Evolutionary conservation across 2,113 vertebrate genomes (phyloP).

Genomic region (Odocoileus hemionus): DNA sequence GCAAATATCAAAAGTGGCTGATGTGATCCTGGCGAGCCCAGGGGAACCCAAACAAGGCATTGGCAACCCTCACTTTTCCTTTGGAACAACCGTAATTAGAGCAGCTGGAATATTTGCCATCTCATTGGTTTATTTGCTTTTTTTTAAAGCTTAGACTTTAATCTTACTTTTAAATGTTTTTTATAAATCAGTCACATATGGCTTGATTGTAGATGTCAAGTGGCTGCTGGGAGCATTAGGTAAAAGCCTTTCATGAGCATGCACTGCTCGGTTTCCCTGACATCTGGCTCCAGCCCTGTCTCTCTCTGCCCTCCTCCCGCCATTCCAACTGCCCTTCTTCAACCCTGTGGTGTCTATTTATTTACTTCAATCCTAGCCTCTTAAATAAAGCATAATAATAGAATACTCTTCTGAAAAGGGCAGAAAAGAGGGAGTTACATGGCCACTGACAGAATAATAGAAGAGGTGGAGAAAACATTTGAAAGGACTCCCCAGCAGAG

Average conservation of each 20-base stretch:
- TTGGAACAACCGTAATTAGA: conserved; percentile 14
- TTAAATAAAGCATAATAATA: conserved; percentile 60
- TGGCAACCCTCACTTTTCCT: neutral
- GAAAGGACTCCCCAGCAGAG: conserved; percentile 14
- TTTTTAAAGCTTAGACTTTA: conserved; percentile 4
- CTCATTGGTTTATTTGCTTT: conserved; percentile 8
- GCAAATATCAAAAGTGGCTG: neutral
- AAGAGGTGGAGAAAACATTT: neutral
- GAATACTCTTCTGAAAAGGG: conserved; percentile 57
- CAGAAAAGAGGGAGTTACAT: conserved; percentile 22
- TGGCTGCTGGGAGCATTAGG: conserved; percentile 62
- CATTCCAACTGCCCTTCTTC: conserved; percentile 35
- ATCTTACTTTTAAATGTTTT: conserved; percentile 66
- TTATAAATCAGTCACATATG: conserved; percentile 42
- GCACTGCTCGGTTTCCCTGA: neutral
- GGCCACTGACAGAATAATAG: neutral
- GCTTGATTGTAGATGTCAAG: conserved; percentile 55
- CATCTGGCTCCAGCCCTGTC: neutral
- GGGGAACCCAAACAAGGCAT: neutral
- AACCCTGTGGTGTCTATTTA: conserved; percentile 52
- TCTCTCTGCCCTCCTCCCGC: neutral
- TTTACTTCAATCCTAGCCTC: conserved; percentile 69
- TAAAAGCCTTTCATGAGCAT: conserved; percentile 3
- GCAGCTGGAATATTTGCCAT: conserved; percentile 9
- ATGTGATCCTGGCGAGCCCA: neutral